A percentile compares a stretch with the other conserved stretches of the same genome.
Conservation (phyloP, 2,113 vertebrate genomes). For the Salvelinus sp. region DNA sequence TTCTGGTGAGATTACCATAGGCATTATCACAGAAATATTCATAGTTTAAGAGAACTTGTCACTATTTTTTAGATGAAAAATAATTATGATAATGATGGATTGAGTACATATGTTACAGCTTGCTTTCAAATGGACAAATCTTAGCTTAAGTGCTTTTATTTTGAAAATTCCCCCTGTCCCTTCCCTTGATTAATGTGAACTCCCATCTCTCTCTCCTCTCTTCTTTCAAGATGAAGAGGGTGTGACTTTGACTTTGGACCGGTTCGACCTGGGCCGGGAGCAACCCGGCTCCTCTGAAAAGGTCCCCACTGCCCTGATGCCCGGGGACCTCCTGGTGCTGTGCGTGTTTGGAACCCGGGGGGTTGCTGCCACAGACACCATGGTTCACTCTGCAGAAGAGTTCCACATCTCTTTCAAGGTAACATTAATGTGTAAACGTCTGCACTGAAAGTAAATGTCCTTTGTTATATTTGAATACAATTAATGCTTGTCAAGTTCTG, state of each 20-base stretch:
- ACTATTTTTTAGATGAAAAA: not conserved
- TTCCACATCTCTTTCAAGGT: conserved; percentile 83
- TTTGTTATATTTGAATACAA: too few species aligned
- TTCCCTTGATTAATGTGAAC: too few species aligned
- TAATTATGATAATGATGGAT: too few species aligned
- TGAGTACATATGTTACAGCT: not conserved
- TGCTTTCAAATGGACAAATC: not conserved
- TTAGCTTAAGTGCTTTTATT: too few species aligned
- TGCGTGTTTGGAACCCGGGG: conserved; percentile 74
- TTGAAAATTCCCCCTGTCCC: not conserved
- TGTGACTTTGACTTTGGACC: conserved; percentile 83
- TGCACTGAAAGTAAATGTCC: not conserved
- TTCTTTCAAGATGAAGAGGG: conserved; percentile 82
- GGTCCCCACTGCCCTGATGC: conserved; percentile 82
- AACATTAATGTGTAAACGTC: not conserved
- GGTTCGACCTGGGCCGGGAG: conserved; percentile 91
- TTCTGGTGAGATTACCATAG: conserved; percentile 74
- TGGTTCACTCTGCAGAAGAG: conserved; percentile 77
- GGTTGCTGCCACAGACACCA: conserved; percentile 49
- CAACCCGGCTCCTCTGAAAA: conserved; percentile 62
- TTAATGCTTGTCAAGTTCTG: too few species aligned
- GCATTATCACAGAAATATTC: too few species aligned
- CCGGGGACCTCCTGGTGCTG: conserved; percentile 85
- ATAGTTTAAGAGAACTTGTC: not conserved
- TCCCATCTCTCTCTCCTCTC: conserved; percentile 1